Conservation (phyloP, 2,888 invertebrate species). For the Meganola albula region DNA sequence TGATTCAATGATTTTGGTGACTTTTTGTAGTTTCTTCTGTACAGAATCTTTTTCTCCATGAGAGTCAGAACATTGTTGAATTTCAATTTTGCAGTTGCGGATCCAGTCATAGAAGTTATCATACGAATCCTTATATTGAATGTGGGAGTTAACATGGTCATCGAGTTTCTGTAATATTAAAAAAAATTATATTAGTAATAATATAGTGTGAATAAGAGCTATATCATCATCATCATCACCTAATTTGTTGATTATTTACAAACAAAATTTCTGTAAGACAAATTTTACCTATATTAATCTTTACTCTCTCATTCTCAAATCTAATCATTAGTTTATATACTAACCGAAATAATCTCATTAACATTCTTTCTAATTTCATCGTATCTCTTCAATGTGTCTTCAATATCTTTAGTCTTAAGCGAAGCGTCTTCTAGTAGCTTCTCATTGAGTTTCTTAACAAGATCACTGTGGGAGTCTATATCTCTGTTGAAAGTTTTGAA, state of each 20-base stretch:
- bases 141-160: conserved; percentile 90
- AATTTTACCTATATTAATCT: too few relatives aligned
- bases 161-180: conserved; percentile 80
- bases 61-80: conserved; percentile 90
- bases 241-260: too few relatives aligned
- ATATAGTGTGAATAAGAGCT: too few relatives aligned
- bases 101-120: conserved; percentile 92
- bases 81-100: conserved; percentile 85
- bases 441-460: conserved; percentile 85
- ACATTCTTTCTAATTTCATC: conserved; percentile 82
- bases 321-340: too few relatives aligned
- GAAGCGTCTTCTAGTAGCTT: conserved; percentile 84
- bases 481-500: conserved; percentile 90
- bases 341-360: conserved; percentile 80
- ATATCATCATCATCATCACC: too few relatives aligned
- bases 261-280: too few relatives aligned
- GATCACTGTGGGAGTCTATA: conserved; percentile 86
- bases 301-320: too few relatives aligned
- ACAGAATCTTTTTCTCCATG: conserved; percentile 91
- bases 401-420: conserved; percentile 82
- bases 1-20: conserved; percentile 82
- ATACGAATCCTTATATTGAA: conserved; percentile 89
- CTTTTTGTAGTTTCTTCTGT: conserved; percentile 85
- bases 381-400: conserved; percentile 83
- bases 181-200: neutral